Evolutionary conservation across 2,113 vertebrate species (phyloP).

Genomic region (Tympanuchus pallidicinctus): DNA sequence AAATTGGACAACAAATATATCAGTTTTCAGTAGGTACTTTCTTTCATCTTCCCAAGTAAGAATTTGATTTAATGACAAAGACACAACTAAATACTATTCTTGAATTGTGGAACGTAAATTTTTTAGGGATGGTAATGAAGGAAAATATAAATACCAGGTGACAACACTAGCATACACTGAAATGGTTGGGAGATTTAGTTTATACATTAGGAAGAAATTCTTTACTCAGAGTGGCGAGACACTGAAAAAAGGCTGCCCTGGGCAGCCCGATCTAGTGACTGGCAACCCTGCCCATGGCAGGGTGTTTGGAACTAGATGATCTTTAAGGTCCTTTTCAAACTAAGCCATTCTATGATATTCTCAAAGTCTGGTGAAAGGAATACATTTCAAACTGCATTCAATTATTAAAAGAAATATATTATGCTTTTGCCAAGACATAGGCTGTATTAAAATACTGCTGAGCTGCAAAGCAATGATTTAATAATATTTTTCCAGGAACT

Average conservation of each 20-base stretch:
- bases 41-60: neutral
- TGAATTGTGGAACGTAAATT: neutral
- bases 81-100: neutral
- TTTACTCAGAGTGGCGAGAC: too few species aligned
- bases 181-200: neutral
- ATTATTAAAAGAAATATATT: neutral
- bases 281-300: neutral
- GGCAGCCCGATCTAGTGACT: neutral
- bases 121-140: neutral
- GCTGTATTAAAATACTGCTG: neutral
- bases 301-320: neutral
- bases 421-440: neutral
- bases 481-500: neutral
- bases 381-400: neutral
- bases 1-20: neutral
- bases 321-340: neutral
- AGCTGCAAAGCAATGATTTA: neutral
- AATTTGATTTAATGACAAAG: neutral
- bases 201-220: too few species aligned
- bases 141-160: neutral
- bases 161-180: neutral
- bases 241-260: too few species aligned
- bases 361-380: neutral
- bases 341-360: neutral
- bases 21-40: neutral